A percentile compares a stretch with the other conserved stretches of the same genome.
phyloP scores from a whole-genome alignment of 2,888 invertebrate genomes.

The Amitus sp. region DNA sequence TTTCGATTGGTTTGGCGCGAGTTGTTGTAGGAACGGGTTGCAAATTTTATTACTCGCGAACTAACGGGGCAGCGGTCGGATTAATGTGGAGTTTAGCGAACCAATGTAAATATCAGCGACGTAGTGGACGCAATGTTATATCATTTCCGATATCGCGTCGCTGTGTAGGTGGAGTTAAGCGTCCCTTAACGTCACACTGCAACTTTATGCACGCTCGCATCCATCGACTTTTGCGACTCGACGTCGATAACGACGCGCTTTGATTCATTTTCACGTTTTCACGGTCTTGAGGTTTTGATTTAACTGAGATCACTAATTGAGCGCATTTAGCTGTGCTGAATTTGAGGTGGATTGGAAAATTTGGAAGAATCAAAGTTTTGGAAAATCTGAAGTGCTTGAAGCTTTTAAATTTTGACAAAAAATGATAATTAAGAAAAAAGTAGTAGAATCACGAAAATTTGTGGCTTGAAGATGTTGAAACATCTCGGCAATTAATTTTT shows the following conservation, averaged over 20 bases:
- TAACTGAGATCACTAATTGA: no score
- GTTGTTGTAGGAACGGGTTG: no score
- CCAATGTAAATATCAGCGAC: slow-evolving; percentile 66
- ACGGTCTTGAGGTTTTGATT: no score
- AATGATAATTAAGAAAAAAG: no score
- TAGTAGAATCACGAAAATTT: no score
- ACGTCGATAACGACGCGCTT: slow-evolving; percentile 13
- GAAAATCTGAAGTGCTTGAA: no score
- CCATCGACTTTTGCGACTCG: slow-evolving; percentile 16
- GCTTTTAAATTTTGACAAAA: no score
- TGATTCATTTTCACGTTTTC: no score
- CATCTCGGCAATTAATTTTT: no score
- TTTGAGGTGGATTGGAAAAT: not conserved
- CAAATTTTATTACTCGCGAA: slow-evolving; percentile 38
- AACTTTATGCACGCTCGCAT: slow-evolving; percentile 49
- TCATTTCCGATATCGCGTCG: slow-evolving; percentile 64
- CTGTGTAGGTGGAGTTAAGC: slow-evolving; percentile 61
- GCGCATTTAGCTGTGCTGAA: no score
- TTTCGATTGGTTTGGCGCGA: slow-evolving; percentile 7
- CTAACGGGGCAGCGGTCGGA: slow-evolving; percentile 49
- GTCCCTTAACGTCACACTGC: slow-evolving; percentile 47
- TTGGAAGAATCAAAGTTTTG: no score
- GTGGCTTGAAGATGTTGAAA: no score
- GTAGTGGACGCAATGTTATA: slow-evolving; percentile 66
- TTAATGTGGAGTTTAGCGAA: slow-evolving; percentile 66